phyloP scores from a whole-genome alignment of 2,113 vertebrate species.

The Lichenostomus cassidix region DNA sequence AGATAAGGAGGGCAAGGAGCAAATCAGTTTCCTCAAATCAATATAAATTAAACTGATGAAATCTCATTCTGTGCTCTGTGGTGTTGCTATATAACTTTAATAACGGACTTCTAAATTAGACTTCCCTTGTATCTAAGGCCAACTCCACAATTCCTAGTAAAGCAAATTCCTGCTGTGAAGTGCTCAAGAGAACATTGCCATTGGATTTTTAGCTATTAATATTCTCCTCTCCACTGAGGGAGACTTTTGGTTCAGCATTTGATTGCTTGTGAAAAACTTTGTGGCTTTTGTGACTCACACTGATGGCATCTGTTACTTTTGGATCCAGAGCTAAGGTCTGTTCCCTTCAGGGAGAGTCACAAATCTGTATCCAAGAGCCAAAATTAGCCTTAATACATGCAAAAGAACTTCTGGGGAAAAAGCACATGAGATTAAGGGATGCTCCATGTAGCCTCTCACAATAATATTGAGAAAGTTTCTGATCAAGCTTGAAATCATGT shows the following conservation, averaged over 20 bases:
- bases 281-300: slow-evolving; percentile 37
- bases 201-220: background rate
- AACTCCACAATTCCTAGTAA: background rate
- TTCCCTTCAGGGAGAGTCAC: background rate
- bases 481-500: background rate
- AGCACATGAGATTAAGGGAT: background rate
- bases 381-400: background rate
- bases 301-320: slow-evolving; percentile 41
- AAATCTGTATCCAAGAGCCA: slow-evolving; percentile 1
- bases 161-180: background rate
- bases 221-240: background rate
- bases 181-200: background rate
- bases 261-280: slow-evolving; percentile 30
- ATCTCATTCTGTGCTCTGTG: background rate
- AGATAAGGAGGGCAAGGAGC: background rate
- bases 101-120: background rate
- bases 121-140: background rate
- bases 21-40: background rate
- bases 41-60: background rate
- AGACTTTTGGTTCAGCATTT: background rate
- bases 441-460: background rate
- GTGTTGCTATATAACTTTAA: background rate
- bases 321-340: slow-evolving; percentile 21
- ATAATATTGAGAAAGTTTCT: background rate
- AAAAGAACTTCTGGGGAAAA: background rate